These are phyloP conservation scores for Pyrgus malvae DNA, from an alignment of 2,888 invertebrate species.

Conservation along the genomic window DNA sequence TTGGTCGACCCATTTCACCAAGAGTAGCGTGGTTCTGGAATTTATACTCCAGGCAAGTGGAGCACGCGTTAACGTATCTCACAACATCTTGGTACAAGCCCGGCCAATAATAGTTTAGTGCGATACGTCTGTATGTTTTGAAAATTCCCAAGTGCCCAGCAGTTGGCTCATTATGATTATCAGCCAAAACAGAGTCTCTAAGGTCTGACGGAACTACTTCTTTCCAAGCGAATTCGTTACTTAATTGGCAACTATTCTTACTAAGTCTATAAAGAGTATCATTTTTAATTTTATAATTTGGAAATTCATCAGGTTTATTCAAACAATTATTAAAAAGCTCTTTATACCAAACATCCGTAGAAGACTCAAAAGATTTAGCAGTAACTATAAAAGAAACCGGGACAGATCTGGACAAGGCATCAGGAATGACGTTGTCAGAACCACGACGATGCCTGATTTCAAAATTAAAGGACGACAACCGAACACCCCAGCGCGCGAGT, in stretches of 20 bases:
- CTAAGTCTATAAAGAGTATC: not conserved
- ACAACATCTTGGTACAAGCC: not conserved
- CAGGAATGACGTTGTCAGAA: not conserved
- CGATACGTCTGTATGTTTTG: not conserved
- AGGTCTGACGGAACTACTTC: not conserved
- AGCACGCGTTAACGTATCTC: not conserved
- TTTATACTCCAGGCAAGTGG: not conserved
- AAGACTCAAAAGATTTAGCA: no score
- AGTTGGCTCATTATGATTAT: not conserved
- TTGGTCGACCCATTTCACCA: not conserved
- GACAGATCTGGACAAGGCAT: not conserved
- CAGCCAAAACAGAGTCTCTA: not conserved
- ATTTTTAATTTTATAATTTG: not conserved
- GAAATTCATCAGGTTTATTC: not conserved
- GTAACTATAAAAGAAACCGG: not conserved
- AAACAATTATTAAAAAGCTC: not conserved
- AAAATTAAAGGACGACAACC: constrained; percentile 1
- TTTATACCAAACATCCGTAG: not conserved
- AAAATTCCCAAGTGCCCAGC: not conserved
- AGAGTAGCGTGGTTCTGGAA: not conserved
- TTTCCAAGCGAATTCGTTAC: constrained; percentile 8
- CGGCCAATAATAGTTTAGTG: constrained; percentile 4
- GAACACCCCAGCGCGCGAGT: not conserved
- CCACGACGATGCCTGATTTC: not conserved
- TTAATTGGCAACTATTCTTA: not conserved